Evolutionary conservation across 2,113 vertebrate genomes (phyloP), one percentile per base, ranked within the genome.

Genomic region (Dendrocopos noguchii): DNA sequence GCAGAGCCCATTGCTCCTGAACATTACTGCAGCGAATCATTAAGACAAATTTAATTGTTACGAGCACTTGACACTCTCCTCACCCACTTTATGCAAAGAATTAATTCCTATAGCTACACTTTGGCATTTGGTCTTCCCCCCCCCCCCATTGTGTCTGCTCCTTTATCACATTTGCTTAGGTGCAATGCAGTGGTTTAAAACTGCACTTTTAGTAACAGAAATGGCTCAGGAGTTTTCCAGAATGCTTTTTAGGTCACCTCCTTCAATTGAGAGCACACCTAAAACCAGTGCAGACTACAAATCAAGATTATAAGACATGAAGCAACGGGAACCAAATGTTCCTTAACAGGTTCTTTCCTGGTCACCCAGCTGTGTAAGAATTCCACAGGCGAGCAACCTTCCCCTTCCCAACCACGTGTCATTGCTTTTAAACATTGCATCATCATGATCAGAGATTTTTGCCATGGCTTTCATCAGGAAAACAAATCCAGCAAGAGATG

Each of bases 1-100:
- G 95, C 95, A 86, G 85, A 95, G 95, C 82, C 89, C 95, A 82
- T 87, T 24, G 60, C 93, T 97, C 91, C 95, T 87, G 95, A 91
- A 94, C 36, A 17, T 90, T 97, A 95, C 92, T 93, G 93, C 92
- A 95, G 93, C 95, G 96, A 86, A 95, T 96, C 95, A 95, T 95
- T 88, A 88, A 96, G 94, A 96, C 29, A 25, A 97, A 97, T 96
- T 83, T 86, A 42, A 96, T 94, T 96, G 90, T 91, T 96, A 96
- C 96, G 92, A 95, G 88, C 50, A 92, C 61, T 33, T 33, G 15
- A 73, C 80, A 64, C 80, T 93, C 88, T 77, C 95, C 95, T 88
- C 64, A 94, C n/a, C 42, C 91, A 79, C 75, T 95, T 95, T 93
- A 93, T 92, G 94, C 87, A 95, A 96, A 97, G 84, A 93, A 67